Evolutionary conservation across 2,113 vertebrate genomes (phyloP), one percentile per base, ranked within the genome.

Genomic region (Pseudopipra pipra): DNA sequence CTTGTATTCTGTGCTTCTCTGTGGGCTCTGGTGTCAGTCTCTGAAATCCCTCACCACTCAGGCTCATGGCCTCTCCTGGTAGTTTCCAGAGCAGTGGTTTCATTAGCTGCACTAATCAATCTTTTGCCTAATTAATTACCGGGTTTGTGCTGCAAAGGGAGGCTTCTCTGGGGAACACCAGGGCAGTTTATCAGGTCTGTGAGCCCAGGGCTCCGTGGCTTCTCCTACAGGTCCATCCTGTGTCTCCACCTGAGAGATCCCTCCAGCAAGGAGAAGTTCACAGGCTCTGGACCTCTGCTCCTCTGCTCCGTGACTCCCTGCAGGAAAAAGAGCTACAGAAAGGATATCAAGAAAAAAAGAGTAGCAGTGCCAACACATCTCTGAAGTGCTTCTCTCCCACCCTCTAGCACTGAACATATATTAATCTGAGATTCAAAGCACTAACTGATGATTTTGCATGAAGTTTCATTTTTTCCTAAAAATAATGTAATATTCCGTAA

Each of bases 171-270:
- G 55, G 56, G 30, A 72, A 20, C 44, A 14, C 17, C 0, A 8
- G 23, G 51, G 56, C 1, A 0, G 21, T 3, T 3, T 3, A 5
- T 43, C 44, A 54, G 24, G 5, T 55, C n/a, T 39, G 5, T 2
- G 5, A 79, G 33, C 59, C 22, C 15, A 1, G 30, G n/a, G n/a
- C 24, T 80, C 30, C 2, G 4, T 14, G 16, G 33, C 15, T 73
- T 31, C 35, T 80, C 14, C 30, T 4, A 6, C 0, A 1, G 31
- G 31, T 37, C 41, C 33, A 15, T 41, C 12, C 15, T 39, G 5
- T 39, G 14, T 76, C 31, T 72, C 8, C 2, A 3, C 11, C n/a
- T 47, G 28, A 19, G 41, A 52, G 27, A 10, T 49, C n/a, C 9
- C 43, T 85, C 66, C 66, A 67, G 31, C 5, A 1, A 43, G 9